Conservation (phyloP, 2,888 invertebrate genomes). For the Coelopa pilipes region DNA sequence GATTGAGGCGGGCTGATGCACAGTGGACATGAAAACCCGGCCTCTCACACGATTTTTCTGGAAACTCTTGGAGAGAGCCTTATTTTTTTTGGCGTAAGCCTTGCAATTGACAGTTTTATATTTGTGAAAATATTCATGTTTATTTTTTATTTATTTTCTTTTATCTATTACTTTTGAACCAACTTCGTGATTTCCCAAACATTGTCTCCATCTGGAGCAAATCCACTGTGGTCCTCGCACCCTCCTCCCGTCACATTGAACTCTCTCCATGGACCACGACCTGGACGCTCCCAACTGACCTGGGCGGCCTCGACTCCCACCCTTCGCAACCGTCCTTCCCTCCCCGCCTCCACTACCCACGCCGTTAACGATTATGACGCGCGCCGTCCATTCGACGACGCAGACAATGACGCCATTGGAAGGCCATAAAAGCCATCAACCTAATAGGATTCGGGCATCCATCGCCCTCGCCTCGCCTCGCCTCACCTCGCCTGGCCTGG, state of each 20-base stretch:
- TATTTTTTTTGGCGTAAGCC: background rate
- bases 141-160: background rate
- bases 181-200: too few relatives aligned
- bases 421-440: conserved; percentile 24
- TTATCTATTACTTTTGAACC: too few relatives aligned
- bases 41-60: background rate
- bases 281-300: background rate
- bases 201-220: too few relatives aligned
- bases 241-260: too few relatives aligned
- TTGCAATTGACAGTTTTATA: background rate
- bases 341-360: background rate
- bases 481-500: too few relatives aligned
- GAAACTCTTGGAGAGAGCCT: background rate
- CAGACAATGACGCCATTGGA: conserved; percentile 32
- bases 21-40: too few relatives aligned
- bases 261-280: background rate
- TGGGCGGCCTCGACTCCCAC: background rate
- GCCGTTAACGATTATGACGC: conserved; percentile 1
- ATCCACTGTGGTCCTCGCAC: too few relatives aligned
- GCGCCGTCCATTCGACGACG: conserved; percentile 4
- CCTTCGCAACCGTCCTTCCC: background rate
- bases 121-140: background rate
- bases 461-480: too few relatives aligned
- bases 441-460: conserved; percentile 13
- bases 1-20: background rate